Evolutionary conservation across 2,888 invertebrate species (phyloP).

Genomic region (Protophormia terraenovae): DNA sequence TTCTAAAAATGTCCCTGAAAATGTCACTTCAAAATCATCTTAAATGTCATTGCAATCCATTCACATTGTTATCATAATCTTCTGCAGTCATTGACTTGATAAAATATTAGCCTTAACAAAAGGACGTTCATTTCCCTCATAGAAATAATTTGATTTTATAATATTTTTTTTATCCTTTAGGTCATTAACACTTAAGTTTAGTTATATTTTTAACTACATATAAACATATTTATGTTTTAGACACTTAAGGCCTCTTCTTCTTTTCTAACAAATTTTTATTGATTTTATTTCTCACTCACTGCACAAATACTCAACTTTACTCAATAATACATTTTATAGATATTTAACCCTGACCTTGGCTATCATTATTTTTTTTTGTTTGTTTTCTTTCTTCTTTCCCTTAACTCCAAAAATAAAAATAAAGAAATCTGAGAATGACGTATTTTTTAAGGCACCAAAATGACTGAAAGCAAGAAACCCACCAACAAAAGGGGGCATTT

Average conservation of each 20-base stretch:
- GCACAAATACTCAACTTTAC: not conserved
- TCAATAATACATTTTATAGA: not conserved
- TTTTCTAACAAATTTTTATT: not conserved
- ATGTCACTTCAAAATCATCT: too few relatives aligned
- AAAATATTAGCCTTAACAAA: not conserved
- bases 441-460: not conserved
- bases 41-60: too few relatives aligned
- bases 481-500: not conserved
- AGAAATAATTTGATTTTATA: too few relatives aligned
- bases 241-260: too few relatives aligned
- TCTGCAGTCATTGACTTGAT: not conserved
- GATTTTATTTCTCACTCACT: not conserved
- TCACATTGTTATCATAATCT: too few relatives aligned
- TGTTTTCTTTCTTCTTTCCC: not conserved
- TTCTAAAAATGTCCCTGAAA: too few relatives aligned
- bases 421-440: not conserved
- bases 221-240: not conserved
- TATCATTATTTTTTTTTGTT: not conserved
- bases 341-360: slow-evolving; percentile 48
- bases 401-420: not conserved
- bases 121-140: too few relatives aligned
- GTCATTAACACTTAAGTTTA: slow-evolving; percentile 4
- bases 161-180: not conserved
- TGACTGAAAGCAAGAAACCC: not conserved
- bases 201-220: not conserved